phyloP scores from a whole-genome alignment of 2,797 vertebrate genomes.

The Syngnathus acus region DNA sequence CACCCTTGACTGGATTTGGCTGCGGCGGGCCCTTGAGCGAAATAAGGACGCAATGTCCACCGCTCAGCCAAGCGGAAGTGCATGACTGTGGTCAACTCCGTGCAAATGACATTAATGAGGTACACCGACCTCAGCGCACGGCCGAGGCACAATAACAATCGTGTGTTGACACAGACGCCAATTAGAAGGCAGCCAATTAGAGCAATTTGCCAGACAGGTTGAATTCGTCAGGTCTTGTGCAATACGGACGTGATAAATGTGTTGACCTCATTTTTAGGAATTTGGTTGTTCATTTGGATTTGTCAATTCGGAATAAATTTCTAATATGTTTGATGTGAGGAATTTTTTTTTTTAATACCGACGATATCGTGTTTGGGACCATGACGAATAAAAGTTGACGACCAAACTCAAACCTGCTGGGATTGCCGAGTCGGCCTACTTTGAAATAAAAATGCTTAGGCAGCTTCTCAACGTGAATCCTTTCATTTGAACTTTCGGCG shows the following conservation, averaged over 20 bases:
- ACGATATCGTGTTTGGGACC: background rate
- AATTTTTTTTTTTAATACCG: no score
- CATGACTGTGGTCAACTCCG: conserved; percentile 61
- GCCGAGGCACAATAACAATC: conserved; percentile 61
- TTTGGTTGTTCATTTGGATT: background rate
- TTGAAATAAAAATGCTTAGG: conserved; percentile 41
- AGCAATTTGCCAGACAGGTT: conserved; percentile 47
- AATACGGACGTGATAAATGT: conserved; percentile 1
- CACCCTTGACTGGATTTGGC: conserved; percentile 62
- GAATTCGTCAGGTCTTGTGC: conserved; percentile 21
- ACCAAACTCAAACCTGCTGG: conserved; percentile 1
- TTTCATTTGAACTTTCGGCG: conserved; percentile 57
- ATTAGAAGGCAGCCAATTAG: conserved; percentile 61
- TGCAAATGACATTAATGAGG: conserved; percentile 69
- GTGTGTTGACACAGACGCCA: conserved; percentile 59
- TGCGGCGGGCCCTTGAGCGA: conserved; percentile 59
- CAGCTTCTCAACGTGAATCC: conserved; percentile 51
- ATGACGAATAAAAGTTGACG: background rate
- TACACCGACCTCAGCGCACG: conserved; percentile 57
- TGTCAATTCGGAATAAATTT: background rate
- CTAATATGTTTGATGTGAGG: background rate
- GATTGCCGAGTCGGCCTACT: conserved; percentile 16
- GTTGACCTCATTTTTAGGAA: background rate
- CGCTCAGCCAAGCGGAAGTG: conserved; percentile 62
- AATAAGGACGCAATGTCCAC: conserved; percentile 63